A percentile compares a stretch with the other conserved stretches of the same genome.
These are phyloP conservation scores for Monochamus alternatus DNA, from an alignment of 2,888 invertebrate species.

Conservation along the genomic window DNA sequence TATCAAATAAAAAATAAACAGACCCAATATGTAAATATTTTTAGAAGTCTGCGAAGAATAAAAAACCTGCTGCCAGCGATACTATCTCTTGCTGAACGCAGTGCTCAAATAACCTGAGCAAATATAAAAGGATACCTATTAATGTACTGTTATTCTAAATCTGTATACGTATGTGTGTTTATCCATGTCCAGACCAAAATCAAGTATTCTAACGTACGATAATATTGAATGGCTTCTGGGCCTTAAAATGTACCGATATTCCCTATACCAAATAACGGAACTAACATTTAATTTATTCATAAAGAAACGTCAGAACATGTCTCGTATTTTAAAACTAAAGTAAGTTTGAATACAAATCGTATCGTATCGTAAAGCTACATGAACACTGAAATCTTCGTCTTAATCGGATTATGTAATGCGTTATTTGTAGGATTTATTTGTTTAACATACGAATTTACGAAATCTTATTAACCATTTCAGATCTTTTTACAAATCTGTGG, in stretches of 20 bases:
- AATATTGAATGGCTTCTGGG: conserved; percentile 8
- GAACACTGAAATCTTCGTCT: conserved; percentile 4
- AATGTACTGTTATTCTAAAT: conserved; percentile 20
- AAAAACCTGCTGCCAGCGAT: conserved; percentile 23
- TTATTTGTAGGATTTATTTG: conserved; percentile 28
- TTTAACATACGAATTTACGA: too few relatives aligned
- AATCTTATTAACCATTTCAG: conserved; percentile 11
- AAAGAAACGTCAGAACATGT: conserved; percentile 28
- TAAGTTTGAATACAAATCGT: conserved; percentile 19
- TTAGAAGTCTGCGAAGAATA: conserved; percentile 18
- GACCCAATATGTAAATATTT: conserved; percentile 7
- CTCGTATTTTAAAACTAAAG: conserved; percentile 32
- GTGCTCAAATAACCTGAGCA: conserved; percentile 6
- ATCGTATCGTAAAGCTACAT: not conserved
- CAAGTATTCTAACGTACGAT: conserved; percentile 21
- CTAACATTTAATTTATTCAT: conserved; percentile 37
- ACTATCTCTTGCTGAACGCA: conserved; percentile 18
- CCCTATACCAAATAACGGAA: conserved; percentile 32
- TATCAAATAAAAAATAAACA: conserved; percentile 5
- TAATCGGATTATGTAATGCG: conserved; percentile 8
- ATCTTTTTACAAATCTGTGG: conserved; percentile 2
- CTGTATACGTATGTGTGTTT: conserved; percentile 16
- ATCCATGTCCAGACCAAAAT: conserved; percentile 2
- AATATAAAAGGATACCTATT: conserved; percentile 8
- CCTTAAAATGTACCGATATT: conserved; percentile 26